These are phyloP conservation scores for Ormyrus nitidulus DNA, from an alignment of 2,888 invertebrate genomes.

Conservation along the genomic window DNA sequence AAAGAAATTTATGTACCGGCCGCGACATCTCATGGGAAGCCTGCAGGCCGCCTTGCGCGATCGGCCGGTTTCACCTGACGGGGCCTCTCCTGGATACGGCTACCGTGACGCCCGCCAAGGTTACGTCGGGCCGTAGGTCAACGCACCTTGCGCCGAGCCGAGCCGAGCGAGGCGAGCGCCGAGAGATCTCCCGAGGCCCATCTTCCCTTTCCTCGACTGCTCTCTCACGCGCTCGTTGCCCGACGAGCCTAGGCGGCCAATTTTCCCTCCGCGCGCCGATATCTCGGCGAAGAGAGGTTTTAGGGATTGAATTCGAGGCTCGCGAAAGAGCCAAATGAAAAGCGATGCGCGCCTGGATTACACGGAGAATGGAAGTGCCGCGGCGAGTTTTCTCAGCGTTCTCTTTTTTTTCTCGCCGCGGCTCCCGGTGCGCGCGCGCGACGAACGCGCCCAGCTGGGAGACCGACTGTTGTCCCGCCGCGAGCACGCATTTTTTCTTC, in stretches of 20 bases:
- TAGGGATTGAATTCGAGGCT: not conserved
- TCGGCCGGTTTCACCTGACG: conserved; percentile 51
- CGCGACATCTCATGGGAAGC: not conserved
- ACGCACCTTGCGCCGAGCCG: conserved; percentile 47
- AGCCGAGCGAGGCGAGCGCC: conserved; percentile 7
- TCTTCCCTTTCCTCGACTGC: conserved; percentile 8
- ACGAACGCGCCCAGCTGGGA: not conserved
- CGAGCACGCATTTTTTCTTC: not conserved
- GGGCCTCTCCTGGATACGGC: conserved; percentile 29
- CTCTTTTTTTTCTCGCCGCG: conserved; percentile 16
- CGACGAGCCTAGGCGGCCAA: not conserved
- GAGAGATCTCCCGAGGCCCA: conserved; percentile 31
- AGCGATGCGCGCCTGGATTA: conserved; percentile 30
- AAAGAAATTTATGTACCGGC: not conserved
- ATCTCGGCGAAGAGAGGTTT: not conserved
- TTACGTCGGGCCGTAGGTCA: conserved; percentile 56
- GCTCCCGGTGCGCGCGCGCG: conserved; percentile 21
- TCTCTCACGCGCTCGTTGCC: conserved; percentile 28
- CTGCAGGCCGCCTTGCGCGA: not conserved
- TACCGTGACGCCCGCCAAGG: conserved; percentile 50
- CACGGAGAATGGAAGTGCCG: conserved; percentile 33
- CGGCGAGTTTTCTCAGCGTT: conserved; percentile 27
- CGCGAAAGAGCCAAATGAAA: conserved; percentile 22
- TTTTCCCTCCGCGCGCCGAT: not conserved
- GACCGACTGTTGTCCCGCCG: conserved; percentile 1